Conservation (phyloP, 2,888 invertebrate species). For the Agriopis leucophaearia region DNA sequence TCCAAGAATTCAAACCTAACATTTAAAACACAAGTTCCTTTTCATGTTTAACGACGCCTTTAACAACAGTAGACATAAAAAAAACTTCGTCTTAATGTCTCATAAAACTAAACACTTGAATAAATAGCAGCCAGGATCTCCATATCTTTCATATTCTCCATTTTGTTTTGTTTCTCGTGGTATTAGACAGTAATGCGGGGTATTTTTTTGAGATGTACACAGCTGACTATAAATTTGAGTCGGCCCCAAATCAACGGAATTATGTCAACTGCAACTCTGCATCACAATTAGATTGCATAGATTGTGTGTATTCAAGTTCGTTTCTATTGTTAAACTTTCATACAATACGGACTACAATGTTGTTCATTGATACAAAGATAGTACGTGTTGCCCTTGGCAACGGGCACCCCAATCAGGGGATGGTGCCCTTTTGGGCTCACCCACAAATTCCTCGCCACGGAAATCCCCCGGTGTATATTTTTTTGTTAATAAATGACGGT, state of each 20-base stretch:
- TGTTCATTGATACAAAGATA: slow-evolving; percentile 73
- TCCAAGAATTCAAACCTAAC: slow-evolving; percentile 33
- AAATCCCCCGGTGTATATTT: slow-evolving; percentile 76
- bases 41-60: slow-evolving; percentile 67
- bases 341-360: slow-evolving; percentile 56
- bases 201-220: slow-evolving; percentile 49
- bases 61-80: slow-evolving; percentile 68
- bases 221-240: slow-evolving; percentile 70
- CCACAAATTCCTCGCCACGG: slow-evolving; percentile 73
- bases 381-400: slow-evolving; percentile 72
- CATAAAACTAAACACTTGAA: slow-evolving; percentile 71
- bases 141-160: slow-evolving; percentile 50
- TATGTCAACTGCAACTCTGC: slow-evolving; percentile 71
- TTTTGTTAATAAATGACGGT: slow-evolving; percentile 51
- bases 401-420: slow-evolving; percentile 67
- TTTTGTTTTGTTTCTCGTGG: slow-evolving; percentile 51
- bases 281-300: slow-evolving; percentile 64
- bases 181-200: slow-evolving; percentile 41
- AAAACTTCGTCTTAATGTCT: slow-evolving; percentile 65
- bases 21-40: slow-evolving; percentile 57
- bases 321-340: slow-evolving; percentile 61
- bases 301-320: slow-evolving; percentile 67
- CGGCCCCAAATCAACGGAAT: slow-evolving; percentile 70
- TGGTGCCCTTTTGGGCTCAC: slow-evolving; percentile 67
- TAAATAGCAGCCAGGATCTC: slow-evolving; percentile 60